Conservation (phyloP, 2,888 invertebrate genomes). For the Drosophila merina region DNA sequence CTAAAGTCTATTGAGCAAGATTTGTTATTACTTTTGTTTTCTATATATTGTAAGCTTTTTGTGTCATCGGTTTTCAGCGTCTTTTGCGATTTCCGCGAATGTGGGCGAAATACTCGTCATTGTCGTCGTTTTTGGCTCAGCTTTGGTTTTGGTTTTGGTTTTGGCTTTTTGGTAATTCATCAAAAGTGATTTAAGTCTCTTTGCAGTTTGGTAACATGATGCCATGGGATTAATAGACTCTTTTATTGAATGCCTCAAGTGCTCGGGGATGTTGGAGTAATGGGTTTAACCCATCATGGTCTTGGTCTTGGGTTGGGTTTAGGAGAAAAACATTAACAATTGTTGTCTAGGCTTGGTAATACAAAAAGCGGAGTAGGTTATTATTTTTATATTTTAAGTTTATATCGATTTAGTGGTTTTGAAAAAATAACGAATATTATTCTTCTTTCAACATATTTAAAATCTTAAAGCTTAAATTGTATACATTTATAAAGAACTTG, state of each 20-base stretch:
- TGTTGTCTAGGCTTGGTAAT: too few species aligned
- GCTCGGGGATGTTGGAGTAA: background rate
- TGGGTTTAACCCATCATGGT: background rate
- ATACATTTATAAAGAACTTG: too few species aligned
- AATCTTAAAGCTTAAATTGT: too few species aligned
- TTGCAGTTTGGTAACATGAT: slow-evolving; percentile 48
- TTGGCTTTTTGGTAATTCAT: slow-evolving; percentile 56
- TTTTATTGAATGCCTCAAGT: slow-evolving; percentile 2
- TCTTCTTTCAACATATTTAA: too few species aligned
- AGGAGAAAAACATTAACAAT: background rate
- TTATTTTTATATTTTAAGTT: too few species aligned
- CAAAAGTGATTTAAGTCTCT: slow-evolving; percentile 47
- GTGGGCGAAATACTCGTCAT: slow-evolving; percentile 30
- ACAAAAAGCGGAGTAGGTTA: too few species aligned
- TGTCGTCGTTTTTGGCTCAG: slow-evolving; percentile 26
- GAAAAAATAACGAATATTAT: too few species aligned
- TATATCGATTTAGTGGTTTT: too few species aligned
- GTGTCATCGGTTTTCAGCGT: slow-evolving; percentile 46
- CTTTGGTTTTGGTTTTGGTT: slow-evolving; percentile 29
- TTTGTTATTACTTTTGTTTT: slow-evolving; percentile 23
- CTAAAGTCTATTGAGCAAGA: slow-evolving; percentile 36
- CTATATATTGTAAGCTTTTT: slow-evolving; percentile 20
- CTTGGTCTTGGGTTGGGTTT: background rate
- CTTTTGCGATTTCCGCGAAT: slow-evolving; percentile 29
- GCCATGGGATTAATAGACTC: slow-evolving; percentile 41